Evolutionary conservation across 1,140 invertebrate species (phyloP), one percentile per base, ranked within the genome.

Genomic region (Rhopalosiphum maidis): DNA sequence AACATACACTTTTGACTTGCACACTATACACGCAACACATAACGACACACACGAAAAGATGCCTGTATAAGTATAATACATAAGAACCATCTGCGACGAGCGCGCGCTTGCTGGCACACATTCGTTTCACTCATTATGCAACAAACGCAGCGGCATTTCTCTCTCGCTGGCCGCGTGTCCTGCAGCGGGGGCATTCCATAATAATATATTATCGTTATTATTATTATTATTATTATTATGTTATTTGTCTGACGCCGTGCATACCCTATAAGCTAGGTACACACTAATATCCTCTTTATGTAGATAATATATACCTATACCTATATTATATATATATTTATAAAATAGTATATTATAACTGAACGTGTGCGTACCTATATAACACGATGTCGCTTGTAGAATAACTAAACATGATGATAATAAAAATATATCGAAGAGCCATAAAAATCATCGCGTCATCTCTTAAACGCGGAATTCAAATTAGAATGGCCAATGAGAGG

Each of bases 121-220:
- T 90, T 90, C 89, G 68, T 90, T 90, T 90, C 89, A 90, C 89
- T 90, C 89, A 68, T 90, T 90, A 90, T 68, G 89, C 89, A 90
- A 90, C 87, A 9, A 41, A 51, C 48, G 54, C 55, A 22, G 54
- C 89, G 55, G 89, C 89, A 90, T 90, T 90, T 90, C 89, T 90
- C 89, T 90, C 89, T 54, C 7, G 9, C 35, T 41, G 37, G 54
- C 23, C 46, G n/a, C 48, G n/a, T 25, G 88, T 55, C 88, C 23
- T 41, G 35, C 23, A 35, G 88, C 35, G 48, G 51, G 86, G 11
- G 35, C 35, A 89, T 89, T 89, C 51, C 88, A 89, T 87, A 25
- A 82, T 82, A 51, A 18, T 30, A 30, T 86, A 46, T 43, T 85
- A 83, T 83, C 21, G 48, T 46, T 46, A 86, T 86, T 87, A 87